phyloP scores from a whole-genome alignment of 2,113 vertebrate species.

The Morone saxatilis region DNA sequence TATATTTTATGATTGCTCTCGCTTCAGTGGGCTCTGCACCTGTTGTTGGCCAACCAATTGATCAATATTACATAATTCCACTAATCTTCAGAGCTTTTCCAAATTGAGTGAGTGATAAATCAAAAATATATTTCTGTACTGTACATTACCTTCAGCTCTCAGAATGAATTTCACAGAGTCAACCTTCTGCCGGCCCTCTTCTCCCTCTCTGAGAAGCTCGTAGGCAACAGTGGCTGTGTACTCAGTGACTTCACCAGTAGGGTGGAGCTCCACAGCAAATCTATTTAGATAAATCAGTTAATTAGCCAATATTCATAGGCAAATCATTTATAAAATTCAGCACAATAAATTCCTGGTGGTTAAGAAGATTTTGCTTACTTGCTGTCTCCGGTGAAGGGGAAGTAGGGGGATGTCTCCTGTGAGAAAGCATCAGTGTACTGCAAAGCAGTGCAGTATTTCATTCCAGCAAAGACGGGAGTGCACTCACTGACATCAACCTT shows the following conservation, averaged over 20 bases:
- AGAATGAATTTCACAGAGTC: slow-evolving; percentile 87
- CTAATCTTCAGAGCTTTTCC: background rate
- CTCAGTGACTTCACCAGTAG: slow-evolving; percentile 88
- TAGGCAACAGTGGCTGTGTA: slow-evolving; percentile 89
- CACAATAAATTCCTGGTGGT: background rate
- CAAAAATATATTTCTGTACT: background rate
- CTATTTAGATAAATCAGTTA: slow-evolving; percentile 70
- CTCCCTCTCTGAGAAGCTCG: slow-evolving; percentile 77
- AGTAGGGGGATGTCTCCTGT: slow-evolving; percentile 86
- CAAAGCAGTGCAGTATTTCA: slow-evolving; percentile 86
- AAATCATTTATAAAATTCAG: background rate
- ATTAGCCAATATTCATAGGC: background rate
- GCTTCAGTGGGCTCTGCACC: slow-evolving; percentile 86
- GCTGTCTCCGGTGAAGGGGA: slow-evolving; percentile 89
- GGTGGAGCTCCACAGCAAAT: slow-evolving; percentile 87
- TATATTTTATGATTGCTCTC: slow-evolving; percentile 85
- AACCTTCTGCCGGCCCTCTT: slow-evolving; percentile 79
- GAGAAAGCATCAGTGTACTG: slow-evolving; percentile 84
- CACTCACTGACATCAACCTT: slow-evolving; percentile 81
- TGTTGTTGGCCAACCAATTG: slow-evolving; percentile 58
- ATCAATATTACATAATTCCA: background rate
- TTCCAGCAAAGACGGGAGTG: slow-evolving; percentile 86
- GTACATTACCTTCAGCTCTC: slow-evolving; percentile 88
- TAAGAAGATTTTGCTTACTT: slow-evolving; percentile 80
- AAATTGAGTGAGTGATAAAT: background rate